Evolutionary conservation across 2,113 vertebrate species (phyloP).

Genomic region (Copsychus sechellarum): DNA sequence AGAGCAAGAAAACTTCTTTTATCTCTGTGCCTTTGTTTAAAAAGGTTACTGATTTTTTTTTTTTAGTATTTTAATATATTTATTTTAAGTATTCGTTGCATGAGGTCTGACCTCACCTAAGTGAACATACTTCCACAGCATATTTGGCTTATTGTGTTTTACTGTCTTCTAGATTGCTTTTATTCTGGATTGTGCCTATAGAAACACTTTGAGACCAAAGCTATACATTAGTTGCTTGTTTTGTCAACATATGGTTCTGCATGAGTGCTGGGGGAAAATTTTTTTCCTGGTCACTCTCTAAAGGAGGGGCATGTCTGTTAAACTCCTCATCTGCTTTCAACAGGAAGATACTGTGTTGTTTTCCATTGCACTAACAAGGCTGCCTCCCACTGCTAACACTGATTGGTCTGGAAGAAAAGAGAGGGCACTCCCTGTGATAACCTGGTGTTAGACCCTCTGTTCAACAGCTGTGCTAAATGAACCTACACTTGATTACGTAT

Average conservation of each 20-base stretch:
- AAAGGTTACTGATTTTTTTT: not conserved
- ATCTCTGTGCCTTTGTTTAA: not conserved
- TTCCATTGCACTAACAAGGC: not conserved
- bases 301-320: not conserved
- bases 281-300: not conserved
- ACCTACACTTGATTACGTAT: conserved; percentile 54
- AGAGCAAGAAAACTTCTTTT: not conserved
- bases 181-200: not conserved
- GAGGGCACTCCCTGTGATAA: conserved; percentile 24
- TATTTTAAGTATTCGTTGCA: not conserved
- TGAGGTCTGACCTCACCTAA: not conserved
- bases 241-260: not conserved
- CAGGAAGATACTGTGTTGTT: not conserved
- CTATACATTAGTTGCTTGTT: not conserved
- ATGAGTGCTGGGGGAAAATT: not conserved
- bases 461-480: conserved; percentile 66
- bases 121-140: not conserved
- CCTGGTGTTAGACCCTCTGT: conserved; percentile 20
- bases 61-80: not conserved
- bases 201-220: not conserved
- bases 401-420: conserved; percentile 36
- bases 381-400: conserved; percentile 23
- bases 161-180: not conserved
- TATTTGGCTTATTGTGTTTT: not conserved
- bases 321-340: not conserved